Conservation (phyloP, 2,113 vertebrate species). For the Peromyscus maniculatus region DNA sequence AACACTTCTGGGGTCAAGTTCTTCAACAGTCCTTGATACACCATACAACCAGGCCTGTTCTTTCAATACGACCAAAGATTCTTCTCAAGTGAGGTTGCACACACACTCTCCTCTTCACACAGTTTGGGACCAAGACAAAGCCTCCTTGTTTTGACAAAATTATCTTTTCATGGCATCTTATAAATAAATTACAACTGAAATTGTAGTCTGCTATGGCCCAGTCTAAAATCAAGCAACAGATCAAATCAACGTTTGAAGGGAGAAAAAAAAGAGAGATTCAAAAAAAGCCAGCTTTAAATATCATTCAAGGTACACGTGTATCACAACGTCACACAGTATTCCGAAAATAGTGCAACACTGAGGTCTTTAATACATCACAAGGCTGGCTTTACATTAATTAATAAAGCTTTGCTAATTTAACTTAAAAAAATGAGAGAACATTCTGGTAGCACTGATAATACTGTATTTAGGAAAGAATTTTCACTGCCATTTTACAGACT, state of each 20-base stretch:
- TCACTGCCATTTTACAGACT: slow-evolving; percentile 34
- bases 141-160: slow-evolving; percentile 4
- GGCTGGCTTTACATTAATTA: slow-evolving; percentile 26
- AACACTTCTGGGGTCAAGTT: neutral
- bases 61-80: neutral
- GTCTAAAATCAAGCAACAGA: slow-evolving; percentile 46
- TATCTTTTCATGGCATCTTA: slow-evolving; percentile 43
- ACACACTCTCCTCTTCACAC: slow-evolving; percentile 33
- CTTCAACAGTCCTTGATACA: neutral
- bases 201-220: slow-evolving; percentile 31
- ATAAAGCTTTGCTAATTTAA: slow-evolving; percentile 11
- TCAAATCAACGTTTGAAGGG: slow-evolving; percentile 34
- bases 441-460: neutral
- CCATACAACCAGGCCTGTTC: neutral
- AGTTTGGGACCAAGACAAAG: neutral
- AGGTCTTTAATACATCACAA: neutral
- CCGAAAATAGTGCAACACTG: neutral
- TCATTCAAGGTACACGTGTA: neutral
- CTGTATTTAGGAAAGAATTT: slow-evolving; percentile 46
- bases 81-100: neutral
- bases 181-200: slow-evolving; percentile 41
- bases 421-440: neutral
- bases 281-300: neutral
- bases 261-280: neutral
- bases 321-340: neutral